phyloP scores from a whole-genome alignment of 1,140 invertebrate species.

The Cydia fagiglandana region DNA sequence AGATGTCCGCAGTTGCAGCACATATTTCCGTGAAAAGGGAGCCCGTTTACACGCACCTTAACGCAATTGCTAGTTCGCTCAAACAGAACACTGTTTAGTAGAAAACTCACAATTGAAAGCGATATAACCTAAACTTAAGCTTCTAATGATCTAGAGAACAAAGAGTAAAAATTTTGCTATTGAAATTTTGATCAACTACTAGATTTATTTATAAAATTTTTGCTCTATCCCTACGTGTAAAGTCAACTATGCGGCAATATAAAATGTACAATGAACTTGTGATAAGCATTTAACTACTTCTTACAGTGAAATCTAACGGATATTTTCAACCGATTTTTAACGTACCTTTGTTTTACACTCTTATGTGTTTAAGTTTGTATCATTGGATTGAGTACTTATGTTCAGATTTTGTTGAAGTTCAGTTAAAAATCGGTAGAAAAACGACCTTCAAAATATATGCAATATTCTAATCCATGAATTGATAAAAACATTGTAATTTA shows the following conservation, averaged over 20 bases:
- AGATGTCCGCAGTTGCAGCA: background rate
- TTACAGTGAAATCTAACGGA: constrained; percentile 21
- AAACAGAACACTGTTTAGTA: constrained; percentile 32
- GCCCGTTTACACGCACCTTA: background rate
- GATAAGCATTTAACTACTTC: constrained; percentile 43
- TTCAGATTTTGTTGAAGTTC: background rate
- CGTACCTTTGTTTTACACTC: background rate
- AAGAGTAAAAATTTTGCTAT: constrained; percentile 21
- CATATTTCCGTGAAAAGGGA: background rate
- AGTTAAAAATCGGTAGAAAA: constrained; percentile 19
- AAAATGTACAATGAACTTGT: constrained; percentile 40
- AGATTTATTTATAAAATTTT: constrained; percentile 32
- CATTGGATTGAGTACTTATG: no score
- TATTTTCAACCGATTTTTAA: constrained; percentile 29
- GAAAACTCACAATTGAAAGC: constrained; percentile 56
- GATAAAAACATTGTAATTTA: constrained; percentile 33
- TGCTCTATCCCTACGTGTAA: constrained; percentile 36
- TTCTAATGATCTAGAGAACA: constrained; percentile 56
- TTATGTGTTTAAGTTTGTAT: background rate
- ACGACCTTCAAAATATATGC: background rate
- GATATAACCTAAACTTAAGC: constrained; percentile 67
- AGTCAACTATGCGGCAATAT: constrained; percentile 38
- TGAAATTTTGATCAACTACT: constrained; percentile 10
- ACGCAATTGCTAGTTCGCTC: constrained; percentile 56
- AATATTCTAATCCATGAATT: constrained; percentile 16